phyloP scores from a whole-genome alignment of 2,113 vertebrate species.

The Neotragus pygmaeus region DNA sequence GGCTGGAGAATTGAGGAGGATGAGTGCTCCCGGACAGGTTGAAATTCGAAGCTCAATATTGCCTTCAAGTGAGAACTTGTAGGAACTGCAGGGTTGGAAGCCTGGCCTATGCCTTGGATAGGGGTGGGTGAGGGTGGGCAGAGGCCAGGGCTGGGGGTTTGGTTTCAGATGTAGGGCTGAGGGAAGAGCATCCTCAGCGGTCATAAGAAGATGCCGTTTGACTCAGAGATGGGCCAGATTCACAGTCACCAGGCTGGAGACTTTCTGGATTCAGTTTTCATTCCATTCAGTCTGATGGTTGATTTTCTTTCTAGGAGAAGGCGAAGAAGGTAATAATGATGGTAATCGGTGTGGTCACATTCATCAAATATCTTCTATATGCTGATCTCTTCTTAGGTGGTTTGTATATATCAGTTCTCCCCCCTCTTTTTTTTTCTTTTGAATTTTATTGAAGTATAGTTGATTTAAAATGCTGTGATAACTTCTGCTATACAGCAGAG shows the following conservation, averaged over 20 bases:
- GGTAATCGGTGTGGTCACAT: background rate
- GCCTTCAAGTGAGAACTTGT: constrained; percentile 76
- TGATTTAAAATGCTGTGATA: background rate
- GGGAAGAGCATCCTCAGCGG: no score
- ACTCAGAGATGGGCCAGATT: background rate
- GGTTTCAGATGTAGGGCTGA: background rate
- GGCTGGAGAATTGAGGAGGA: no score
- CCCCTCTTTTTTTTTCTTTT: background rate
- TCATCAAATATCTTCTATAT: background rate
- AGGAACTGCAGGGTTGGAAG: constrained; percentile 74
- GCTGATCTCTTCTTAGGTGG: background rate
- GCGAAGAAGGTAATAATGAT: background rate
- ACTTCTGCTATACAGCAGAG: background rate
- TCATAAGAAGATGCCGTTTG: background rate
- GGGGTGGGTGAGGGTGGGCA: background rate
- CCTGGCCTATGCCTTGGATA: rapidly evolving
- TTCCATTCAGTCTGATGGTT: background rate
- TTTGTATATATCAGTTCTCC: background rate
- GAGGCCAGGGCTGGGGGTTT: background rate
- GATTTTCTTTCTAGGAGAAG: background rate
- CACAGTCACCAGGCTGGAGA: background rate
- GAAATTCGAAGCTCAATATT: constrained; percentile 67
- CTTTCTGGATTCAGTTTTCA: background rate
- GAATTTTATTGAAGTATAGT: background rate
- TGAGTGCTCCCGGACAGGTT: background rate